Percentiles rank a stretch among this genome's conserved stretches.
These are phyloP conservation scores for Odocoileus virginianus DNA, from an alignment of 2,113 vertebrate genomes.

Conservation along the genomic window DNA sequence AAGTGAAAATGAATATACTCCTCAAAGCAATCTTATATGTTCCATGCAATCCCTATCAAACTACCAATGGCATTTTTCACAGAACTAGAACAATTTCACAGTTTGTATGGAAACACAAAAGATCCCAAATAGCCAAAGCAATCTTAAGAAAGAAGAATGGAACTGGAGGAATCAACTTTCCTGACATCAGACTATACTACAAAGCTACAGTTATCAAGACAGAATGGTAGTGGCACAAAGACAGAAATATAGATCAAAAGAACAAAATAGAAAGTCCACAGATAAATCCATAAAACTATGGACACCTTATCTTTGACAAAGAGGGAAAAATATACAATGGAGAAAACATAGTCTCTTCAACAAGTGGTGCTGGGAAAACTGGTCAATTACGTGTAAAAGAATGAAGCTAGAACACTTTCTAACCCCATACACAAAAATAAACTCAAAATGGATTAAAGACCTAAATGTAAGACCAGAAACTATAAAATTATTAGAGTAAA, in stretches of 20 bases:
- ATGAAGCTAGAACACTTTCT: neutral
- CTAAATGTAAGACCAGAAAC: neutral
- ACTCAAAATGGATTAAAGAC: neutral
- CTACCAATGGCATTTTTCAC: neutral
- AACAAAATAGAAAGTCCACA: neutral
- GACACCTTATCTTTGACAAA: neutral
- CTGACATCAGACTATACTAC: neutral
- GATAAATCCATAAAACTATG: neutral
- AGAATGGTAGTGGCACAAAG: neutral
- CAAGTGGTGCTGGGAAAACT: neutral
- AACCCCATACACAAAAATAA: neutral
- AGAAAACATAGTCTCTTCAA: neutral
- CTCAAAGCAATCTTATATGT: neutral
- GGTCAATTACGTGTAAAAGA: neutral
- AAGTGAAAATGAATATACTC: neutral
- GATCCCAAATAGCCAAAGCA: neutral
- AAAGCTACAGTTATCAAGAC: neutral
- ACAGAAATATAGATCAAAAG: neutral
- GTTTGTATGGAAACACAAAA: neutral
- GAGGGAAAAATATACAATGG: neutral
- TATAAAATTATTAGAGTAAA: neutral
- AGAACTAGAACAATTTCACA: neutral
- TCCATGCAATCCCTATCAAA: neutral
- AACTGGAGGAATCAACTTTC: neutral
- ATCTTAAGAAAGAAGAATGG: neutral